Evolutionary conservation across 2,888 invertebrate species (phyloP).

Genomic region (Acanthosepion pharaonis): DNA sequence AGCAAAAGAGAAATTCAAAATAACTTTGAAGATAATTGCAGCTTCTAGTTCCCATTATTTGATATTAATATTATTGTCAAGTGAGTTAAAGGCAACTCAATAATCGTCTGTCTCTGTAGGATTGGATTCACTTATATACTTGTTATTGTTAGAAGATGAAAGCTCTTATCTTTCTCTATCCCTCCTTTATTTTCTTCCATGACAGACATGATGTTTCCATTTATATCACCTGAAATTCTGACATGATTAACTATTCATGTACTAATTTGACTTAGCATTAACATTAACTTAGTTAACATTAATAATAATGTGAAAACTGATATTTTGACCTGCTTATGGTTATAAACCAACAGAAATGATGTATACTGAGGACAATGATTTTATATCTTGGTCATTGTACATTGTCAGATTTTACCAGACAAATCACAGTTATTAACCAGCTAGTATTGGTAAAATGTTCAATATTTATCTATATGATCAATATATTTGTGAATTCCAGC

Average conservation of each 20-base stretch:
- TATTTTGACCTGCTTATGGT: no score
- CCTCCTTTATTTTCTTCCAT: background rate
- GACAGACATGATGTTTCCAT: background rate
- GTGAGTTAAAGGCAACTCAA: background rate
- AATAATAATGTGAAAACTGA: no score
- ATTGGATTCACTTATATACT: background rate
- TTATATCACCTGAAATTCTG: background rate
- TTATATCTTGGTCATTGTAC: no score
- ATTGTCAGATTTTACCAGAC: no score
- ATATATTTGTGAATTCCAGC: no score
- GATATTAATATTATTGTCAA: background rate
- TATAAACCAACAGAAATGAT: no score
- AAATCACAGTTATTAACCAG: no score
- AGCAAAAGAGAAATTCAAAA: background rate
- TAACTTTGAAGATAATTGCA: background rate
- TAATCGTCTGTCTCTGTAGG: background rate
- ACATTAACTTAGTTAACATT: no score
- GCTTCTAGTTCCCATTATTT: background rate
- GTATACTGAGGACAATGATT: no score
- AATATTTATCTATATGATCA: no score
- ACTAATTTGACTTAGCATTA: no score
- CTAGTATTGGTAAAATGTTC: no score
- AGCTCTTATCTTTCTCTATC: background rate
- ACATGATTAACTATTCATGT: background rate
- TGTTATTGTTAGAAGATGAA: background rate